Base-by-base conservation (phyloP, 2,888 invertebrate species). In the Tanypteryx hageni region DNA sequence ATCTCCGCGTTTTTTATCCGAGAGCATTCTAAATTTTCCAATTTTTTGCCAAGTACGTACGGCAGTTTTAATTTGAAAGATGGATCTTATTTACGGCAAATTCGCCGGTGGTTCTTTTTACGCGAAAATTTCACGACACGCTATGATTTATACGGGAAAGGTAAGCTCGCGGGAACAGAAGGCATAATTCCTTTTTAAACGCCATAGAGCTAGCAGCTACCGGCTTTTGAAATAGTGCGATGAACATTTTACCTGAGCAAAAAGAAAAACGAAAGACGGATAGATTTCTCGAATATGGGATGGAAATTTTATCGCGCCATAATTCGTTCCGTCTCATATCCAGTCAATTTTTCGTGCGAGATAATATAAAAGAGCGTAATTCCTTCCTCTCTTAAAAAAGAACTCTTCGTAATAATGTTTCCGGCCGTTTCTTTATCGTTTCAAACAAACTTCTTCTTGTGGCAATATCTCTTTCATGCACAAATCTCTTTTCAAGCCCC, bases 211-310 rank as follows among this genome's bases (percentile, higher is more conserved):
- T 13, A 27, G 22, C 9, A 11, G 27, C 22, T 22, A 76, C 22
- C 76, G 22, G 76, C 76, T 76, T 76, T 76, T 76, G 76, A 76
- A 76, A 76, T 76, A 76, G 27, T 76, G 76, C 76, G 22, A 76
- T 9, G 68, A 68, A 68, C 61, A 61, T 61, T 44, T 76, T 27
- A 76, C 22, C 76, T 27, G 76, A 76, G 76, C 76, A 76, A 76
- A 76, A 76, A 76, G 22, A 44, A 44, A 44, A 44, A 44, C 3
- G 44, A 44, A 44, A 44, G 44, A 44, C 44, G 44, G 76, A 76
- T 27, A 27, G 27, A 27, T 76, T 27, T 13, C 22, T 27, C 27
- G 76, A 76, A 76, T 22, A 27, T 13, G 76, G 22, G 76, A 76
- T 76, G 76, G 22, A 27, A 76, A 76, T 76, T 76, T 76, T 76